Conservation (phyloP, 2,888 invertebrate genomes). For the Invenusta paracnida region DNA sequence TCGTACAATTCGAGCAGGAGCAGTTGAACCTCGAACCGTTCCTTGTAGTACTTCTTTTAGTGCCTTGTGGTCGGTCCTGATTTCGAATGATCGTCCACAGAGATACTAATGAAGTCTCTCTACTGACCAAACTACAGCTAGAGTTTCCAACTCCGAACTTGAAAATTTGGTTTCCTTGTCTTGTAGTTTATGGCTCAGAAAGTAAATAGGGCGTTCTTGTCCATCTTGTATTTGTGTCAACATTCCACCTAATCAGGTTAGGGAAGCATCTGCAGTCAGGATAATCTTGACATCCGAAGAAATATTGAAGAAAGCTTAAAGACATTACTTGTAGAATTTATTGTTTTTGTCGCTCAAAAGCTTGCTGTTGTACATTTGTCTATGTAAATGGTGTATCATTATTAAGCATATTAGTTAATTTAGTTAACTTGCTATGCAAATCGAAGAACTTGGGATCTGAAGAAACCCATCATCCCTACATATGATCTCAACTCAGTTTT, state of each 20-base stretch:
- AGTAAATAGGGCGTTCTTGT: conserved; percentile 32
- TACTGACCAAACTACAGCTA: conserved; percentile 30
- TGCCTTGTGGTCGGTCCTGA: neutral
- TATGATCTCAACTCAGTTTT: neutral
- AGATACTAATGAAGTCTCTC: conserved; percentile 30
- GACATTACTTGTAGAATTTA: too few relatives aligned
- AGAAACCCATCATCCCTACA: conserved; percentile 31
- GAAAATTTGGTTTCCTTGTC: neutral
- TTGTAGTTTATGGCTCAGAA: conserved; percentile 10
- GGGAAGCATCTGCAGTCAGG: conserved; percentile 27
- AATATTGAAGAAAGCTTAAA: neutral
- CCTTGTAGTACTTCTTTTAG: neutral
- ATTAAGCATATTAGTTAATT: neutral
- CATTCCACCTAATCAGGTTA: neutral
- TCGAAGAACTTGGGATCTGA: too few relatives aligned
- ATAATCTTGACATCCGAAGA: neutral
- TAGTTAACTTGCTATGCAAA: neutral
- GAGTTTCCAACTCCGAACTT: conserved; percentile 18
- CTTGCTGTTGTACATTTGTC: neutral
- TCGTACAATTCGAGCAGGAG: conserved; percentile 36
- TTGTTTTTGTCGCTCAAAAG: too few relatives aligned
- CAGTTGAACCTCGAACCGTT: neutral
- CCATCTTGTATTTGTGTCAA: conserved; percentile 34
- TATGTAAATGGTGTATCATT: neutral
- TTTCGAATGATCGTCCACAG: conserved; percentile 2